Conservation (phyloP, 2,888 invertebrate genomes). For the Lithophane socia region DNA sequence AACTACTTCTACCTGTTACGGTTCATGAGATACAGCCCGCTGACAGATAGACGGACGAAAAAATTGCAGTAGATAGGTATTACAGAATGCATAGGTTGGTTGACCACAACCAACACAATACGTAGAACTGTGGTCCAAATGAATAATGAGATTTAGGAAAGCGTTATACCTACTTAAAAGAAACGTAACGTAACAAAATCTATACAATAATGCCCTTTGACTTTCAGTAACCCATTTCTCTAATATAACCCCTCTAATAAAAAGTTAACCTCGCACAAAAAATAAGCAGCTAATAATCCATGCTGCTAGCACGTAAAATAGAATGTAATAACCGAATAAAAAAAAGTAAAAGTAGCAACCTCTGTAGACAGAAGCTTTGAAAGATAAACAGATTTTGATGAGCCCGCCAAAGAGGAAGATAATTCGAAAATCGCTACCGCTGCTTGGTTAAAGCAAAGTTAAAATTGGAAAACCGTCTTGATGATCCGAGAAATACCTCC, state of each 20-base stretch:
- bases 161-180: not conserved
- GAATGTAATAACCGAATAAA: conserved; percentile 64
- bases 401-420: conserved; percentile 83
- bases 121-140: not conserved
- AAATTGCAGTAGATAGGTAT: too few species aligned
- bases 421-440: conserved; percentile 85
- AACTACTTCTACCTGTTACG: too few species aligned
- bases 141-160: not conserved
- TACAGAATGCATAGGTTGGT: not conserved
- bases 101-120: not conserved
- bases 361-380: conserved; percentile 72
- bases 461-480: conserved; percentile 88
- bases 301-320: conserved; percentile 40
- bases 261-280: conserved; percentile 24
- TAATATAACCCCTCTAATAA: conserved; percentile 10
- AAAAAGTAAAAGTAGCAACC: conserved; percentile 64
- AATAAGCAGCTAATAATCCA: conserved; percentile 44
- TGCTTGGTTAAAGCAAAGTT: conserved; percentile 82
- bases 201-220: not conserved
- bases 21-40: too few species aligned
- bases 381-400: conserved; percentile 84
- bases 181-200: not conserved
- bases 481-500: conserved; percentile 86
- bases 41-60: too few species aligned
- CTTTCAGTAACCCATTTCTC: not conserved